Conservation (phyloP, 2,888 invertebrate genomes). For the Oeneis ivallda region DNA sequence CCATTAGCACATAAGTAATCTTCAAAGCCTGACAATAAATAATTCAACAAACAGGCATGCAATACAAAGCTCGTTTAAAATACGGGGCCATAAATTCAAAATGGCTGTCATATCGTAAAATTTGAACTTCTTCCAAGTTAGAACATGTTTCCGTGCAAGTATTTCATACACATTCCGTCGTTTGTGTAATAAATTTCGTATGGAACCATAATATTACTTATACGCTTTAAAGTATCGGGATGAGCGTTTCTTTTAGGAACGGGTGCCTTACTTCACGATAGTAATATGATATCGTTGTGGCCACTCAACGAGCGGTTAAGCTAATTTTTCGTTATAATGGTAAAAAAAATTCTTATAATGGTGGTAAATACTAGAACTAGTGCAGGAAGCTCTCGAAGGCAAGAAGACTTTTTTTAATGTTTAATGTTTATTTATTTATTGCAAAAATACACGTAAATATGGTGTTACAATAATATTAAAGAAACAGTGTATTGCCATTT, state of each 20-base stretch:
- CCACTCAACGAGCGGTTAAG: neutral
- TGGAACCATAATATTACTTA: constrained; percentile 14
- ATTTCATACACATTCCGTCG: constrained; percentile 19
- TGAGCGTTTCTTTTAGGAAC: constrained; percentile 19
- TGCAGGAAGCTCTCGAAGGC: too few relatives aligned
- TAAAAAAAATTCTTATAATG: too few relatives aligned
- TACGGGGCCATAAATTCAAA: constrained; percentile 17
- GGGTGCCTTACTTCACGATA: constrained; percentile 3
- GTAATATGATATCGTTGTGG: constrained; percentile 4
- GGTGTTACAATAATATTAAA: too few relatives aligned
- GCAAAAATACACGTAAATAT: too few relatives aligned
- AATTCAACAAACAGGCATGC: neutral
- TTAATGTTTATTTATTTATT: too few relatives aligned
- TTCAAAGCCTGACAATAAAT: neutral
- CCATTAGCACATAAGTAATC: neutral
- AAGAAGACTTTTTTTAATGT: too few relatives aligned
- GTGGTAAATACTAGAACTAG: too few relatives aligned
- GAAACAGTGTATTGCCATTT: too few relatives aligned
- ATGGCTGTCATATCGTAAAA: constrained; percentile 23
- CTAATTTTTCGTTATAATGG: neutral
- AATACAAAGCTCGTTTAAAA: constrained; percentile 14
- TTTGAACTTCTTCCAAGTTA: constrained; percentile 14
- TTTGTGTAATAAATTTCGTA: constrained; percentile 17
- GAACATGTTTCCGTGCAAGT: constrained; percentile 6
- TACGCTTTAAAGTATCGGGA: constrained; percentile 9